A percentile compares a stretch with the other conserved stretches of the same genome.
phyloP scores from a whole-genome alignment of 2,113 vertebrate species.

The Apteryx mantelli region DNA sequence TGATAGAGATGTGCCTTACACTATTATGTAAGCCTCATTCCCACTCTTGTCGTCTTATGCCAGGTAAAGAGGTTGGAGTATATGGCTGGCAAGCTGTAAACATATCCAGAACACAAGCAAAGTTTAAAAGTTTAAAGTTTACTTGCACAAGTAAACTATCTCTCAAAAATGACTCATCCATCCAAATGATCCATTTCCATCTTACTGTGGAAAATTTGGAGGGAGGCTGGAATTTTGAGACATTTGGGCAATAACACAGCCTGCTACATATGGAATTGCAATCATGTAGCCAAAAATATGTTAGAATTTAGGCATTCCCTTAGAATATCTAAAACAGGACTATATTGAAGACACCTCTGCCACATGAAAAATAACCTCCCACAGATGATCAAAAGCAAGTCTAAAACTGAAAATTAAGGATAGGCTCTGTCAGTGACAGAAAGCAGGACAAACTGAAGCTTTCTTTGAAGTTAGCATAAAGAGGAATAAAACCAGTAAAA shows the following conservation, averaged over 20 bases:
- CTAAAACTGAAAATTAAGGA: background rate
- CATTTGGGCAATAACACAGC: background rate
- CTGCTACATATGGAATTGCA: background rate
- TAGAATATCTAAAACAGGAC: background rate
- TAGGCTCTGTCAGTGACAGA: background rate
- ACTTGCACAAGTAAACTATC: background rate
- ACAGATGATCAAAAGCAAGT: background rate
- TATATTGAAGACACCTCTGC: background rate
- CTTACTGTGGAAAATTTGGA: background rate
- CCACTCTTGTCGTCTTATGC: background rate
- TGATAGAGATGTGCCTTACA: background rate
- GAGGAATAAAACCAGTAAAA: background rate
- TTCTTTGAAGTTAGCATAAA: background rate
- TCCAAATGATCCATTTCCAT: background rate
- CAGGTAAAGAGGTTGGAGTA: background rate
- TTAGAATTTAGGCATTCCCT: background rate
- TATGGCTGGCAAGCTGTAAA: background rate
- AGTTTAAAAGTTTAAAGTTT: background rate
- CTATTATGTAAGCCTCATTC: rapidly evolving
- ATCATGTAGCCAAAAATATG: background rate
- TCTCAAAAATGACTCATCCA: rapidly evolving
- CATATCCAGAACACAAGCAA: background rate
- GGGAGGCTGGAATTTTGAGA: background rate
- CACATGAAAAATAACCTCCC: background rate
- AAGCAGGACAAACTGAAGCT: rapidly evolving